These are phyloP conservation scores for Apogon hyalosoma DNA, from an alignment of 2,797 vertebrate species.

Conservation along the genomic window DNA sequence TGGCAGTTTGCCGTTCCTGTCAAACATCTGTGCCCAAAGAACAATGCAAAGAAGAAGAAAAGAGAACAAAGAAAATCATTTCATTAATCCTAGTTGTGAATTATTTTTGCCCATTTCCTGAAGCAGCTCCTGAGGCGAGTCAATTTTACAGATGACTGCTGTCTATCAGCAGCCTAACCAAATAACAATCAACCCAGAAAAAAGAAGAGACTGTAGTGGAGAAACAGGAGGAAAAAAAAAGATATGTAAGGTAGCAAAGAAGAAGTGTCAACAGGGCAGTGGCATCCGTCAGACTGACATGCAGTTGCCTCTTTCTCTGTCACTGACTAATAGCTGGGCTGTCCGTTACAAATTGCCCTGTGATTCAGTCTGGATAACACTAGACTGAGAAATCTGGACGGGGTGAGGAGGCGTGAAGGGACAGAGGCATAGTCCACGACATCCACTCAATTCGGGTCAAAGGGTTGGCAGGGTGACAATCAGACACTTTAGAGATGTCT, in stretches of 20 bases:
- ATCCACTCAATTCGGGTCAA: slow-evolving; percentile 66
- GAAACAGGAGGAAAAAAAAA: slow-evolving; percentile 18
- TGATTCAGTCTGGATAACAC: slow-evolving; percentile 77
- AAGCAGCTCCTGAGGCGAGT: slow-evolving; percentile 68
- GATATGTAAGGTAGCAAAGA: slow-evolving; percentile 48
- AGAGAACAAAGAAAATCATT: slow-evolving; percentile 65
- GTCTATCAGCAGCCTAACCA: slow-evolving; percentile 75
- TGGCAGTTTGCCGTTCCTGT: slow-evolving; percentile 63
- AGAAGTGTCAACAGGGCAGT: slow-evolving; percentile 71
- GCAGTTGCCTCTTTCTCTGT: slow-evolving; percentile 68
- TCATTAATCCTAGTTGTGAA: slow-evolving; percentile 71
- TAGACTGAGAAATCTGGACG: slow-evolving; percentile 59
- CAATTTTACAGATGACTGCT: slow-evolving; percentile 87
- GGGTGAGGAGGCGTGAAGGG: slow-evolving; percentile 59
- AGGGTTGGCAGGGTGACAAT: slow-evolving; percentile 72
- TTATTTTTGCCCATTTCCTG: slow-evolving; percentile 76
- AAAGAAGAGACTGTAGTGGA: slow-evolving; percentile 38
- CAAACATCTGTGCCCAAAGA: slow-evolving; percentile 62
- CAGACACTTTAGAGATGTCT: slow-evolving; percentile 54
- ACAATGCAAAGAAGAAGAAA: slow-evolving; percentile 40
- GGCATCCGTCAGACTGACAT: slow-evolving; percentile 80
- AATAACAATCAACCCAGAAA: slow-evolving; percentile 77
- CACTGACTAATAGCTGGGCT: slow-evolving; percentile 81
- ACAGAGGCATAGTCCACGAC: slow-evolving; percentile 32
- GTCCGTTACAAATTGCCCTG: slow-evolving; percentile 82